Evolutionary conservation across 2,888 invertebrate genomes (phyloP).

Genomic region (Sicus ferrugineus): DNA sequence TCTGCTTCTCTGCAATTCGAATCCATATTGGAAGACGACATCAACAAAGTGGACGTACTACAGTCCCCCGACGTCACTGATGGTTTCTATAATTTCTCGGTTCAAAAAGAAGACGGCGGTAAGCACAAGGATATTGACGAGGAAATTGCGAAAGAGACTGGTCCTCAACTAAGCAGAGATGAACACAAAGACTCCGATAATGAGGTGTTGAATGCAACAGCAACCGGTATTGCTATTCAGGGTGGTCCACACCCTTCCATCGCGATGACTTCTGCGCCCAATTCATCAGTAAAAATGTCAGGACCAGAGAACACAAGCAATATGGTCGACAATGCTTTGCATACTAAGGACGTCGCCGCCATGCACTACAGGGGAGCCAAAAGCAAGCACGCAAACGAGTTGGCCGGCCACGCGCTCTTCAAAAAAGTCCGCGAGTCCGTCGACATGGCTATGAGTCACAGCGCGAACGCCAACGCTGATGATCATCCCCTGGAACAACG

Average conservation of each 20-base stretch:
- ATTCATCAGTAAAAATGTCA: conserved; percentile 30
- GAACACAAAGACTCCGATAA: conserved; percentile 60
- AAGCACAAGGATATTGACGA: conserved; percentile 53
- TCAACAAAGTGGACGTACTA: conserved; percentile 54
- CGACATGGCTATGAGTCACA: conserved; percentile 56
- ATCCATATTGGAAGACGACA: conserved; percentile 61
- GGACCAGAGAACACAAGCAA: background rate
- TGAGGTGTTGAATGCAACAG: conserved; percentile 45
- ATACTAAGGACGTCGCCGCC: background rate
- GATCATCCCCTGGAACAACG: background rate
- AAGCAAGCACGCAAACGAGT: conserved; percentile 49
- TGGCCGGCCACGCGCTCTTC: conserved; percentile 63
- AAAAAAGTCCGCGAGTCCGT: conserved; percentile 64
- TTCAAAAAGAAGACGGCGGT: conserved; percentile 62
- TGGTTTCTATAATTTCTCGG: conserved; percentile 63
- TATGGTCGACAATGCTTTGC: background rate
- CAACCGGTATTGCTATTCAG: conserved; percentile 12
- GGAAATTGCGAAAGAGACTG: conserved; percentile 48
- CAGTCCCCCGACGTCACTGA: conserved; percentile 63
- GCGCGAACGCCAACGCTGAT: background rate
- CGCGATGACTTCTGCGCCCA: background rate
- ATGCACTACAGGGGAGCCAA: background rate
- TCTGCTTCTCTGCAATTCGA: conserved; percentile 64
- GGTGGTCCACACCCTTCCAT: conserved; percentile 15
- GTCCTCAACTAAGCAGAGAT: conserved; percentile 60